Evolutionary conservation across 2,888 invertebrate genomes (phyloP).

Genomic region (Mesoligia furuncula): DNA sequence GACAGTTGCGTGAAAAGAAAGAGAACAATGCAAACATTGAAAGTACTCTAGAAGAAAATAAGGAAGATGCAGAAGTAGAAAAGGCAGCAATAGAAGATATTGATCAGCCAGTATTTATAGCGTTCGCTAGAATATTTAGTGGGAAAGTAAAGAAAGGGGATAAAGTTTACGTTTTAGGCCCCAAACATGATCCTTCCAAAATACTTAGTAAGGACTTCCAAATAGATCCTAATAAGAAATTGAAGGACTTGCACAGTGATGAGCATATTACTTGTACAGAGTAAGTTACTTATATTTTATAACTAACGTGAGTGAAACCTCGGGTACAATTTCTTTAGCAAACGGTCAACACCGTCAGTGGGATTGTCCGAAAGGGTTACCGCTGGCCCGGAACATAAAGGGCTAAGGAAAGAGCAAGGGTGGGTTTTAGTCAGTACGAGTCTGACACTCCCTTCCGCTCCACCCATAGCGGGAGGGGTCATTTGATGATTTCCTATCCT

Average conservation of each 20-base stretch:
- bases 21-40: slow-evolving; percentile 72
- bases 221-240: slow-evolving; percentile 86
- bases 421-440: too few species aligned
- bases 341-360: too few species aligned
- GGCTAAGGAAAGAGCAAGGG: too few species aligned
- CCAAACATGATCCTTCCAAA: slow-evolving; percentile 95
- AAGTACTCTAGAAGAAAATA: slow-evolving; percentile 66
- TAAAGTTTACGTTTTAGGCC: slow-evolving; percentile 95
- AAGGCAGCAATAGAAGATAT: slow-evolving; percentile 75
- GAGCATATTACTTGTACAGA: slow-evolving; percentile 92
- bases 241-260: slow-evolving; percentile 91
- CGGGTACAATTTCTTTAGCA: too few species aligned
- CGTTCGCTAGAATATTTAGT: slow-evolving; percentile 98
- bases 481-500: too few species aligned
- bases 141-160: slow-evolving; percentile 95
- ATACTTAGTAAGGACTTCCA: slow-evolving; percentile 84
- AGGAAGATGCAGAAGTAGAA: slow-evolving; percentile 72
- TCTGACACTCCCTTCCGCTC: too few species aligned
- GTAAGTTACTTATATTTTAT: slow-evolving; percentile 76
- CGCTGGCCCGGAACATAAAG: too few species aligned
- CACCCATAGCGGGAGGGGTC: too few species aligned
- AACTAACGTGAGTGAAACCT: not conserved
- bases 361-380: too few species aligned
- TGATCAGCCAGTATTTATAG: slow-evolving; percentile 94
- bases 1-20: slow-evolving; percentile 91